Evolutionary conservation across 2,797 vertebrate genomes (phyloP), one percentile per base, ranked within the genome.

Genomic region (Anomalospiza imberbis): DNA sequence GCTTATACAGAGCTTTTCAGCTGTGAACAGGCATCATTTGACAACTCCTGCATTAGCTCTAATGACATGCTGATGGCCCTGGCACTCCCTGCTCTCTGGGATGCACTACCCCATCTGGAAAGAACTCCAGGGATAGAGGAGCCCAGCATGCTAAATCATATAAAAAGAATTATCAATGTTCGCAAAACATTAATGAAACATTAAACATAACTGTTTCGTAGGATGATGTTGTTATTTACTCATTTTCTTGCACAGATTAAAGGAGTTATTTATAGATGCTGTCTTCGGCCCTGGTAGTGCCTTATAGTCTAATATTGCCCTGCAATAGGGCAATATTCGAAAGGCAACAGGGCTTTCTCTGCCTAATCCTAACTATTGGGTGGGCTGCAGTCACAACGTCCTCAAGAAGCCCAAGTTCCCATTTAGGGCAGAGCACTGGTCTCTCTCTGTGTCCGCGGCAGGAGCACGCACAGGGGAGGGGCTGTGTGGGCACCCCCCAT

Each of bases 361-460:
- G 28, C n/a, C 10, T 54, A 6, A 42, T 5, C 4, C 6, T 24
- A 42, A 61, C 54, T 16, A 11, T 0, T 16, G 53, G 40, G 18
- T 9, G 45, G 21, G 31, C 24, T 72, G 66, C n/a, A 42, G 34
- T 1, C 40, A 42, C 31, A 13, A 9, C 0, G 0, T 7, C 36
- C n/a, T 72, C 36, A 17, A 16, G 61, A 48, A 55, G 14, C 19
- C 12, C 24, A 40, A 5, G 5, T 19, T 40, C 16, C 7, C 3
- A 0, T 6, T 55, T 5, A 13, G 25, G 45, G 36, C 16, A 45
- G 51, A 45, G 72, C 34, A 3, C 18, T 2, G 10, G 11, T 2
- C 1, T 0, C 25, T 2, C 1, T 0, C 25, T 3, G 4, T 2
- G 0, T 1, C 17, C 0, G 0, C 0, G 20, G 20, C 14, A 45